Conservation (phyloP, 2,113 vertebrate species). For the Oophaga pumilio region DNA sequence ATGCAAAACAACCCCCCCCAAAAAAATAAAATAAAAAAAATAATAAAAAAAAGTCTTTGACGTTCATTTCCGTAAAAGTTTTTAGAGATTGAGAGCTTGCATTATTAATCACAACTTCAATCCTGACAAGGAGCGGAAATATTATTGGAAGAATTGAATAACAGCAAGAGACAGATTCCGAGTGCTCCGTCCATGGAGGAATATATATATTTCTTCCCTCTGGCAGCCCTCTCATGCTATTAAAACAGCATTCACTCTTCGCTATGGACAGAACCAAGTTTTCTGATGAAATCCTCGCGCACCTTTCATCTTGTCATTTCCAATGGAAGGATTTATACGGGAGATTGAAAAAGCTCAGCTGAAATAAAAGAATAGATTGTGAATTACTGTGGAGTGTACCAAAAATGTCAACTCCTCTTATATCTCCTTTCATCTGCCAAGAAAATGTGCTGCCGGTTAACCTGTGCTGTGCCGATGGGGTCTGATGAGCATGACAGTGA, state of each 20-base stretch:
- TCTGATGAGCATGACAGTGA: not conserved
- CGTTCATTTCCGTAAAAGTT: slow-evolving; percentile 13
- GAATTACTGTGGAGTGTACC: slow-evolving; percentile 41
- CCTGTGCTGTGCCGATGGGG: not conserved
- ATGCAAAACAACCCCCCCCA: not conserved
- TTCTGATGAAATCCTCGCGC: slow-evolving; percentile 47
- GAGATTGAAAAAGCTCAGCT: slow-evolving; percentile 50
- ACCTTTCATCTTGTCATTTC: slow-evolving; percentile 58
- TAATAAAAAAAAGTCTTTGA: not conserved
- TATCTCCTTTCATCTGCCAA: slow-evolving; percentile 42
- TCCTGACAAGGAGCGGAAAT: slow-evolving; percentile 47
- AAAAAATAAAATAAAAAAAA: not conserved
- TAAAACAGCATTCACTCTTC: slow-evolving; percentile 38
- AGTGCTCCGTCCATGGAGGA: slow-evolving; percentile 32
- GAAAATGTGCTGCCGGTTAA: slow-evolving; percentile 8
- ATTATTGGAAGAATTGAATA: slow-evolving; percentile 50
- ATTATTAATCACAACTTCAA: slow-evolving; percentile 47
- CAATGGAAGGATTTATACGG: slow-evolving; percentile 55
- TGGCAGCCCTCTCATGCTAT: slow-evolving; percentile 48
- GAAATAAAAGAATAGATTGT: slow-evolving; percentile 56
- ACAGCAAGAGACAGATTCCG: slow-evolving; percentile 46
- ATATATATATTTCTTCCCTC: slow-evolving; percentile 48
- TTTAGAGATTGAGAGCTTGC: slow-evolving; percentile 24
- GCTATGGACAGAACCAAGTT: slow-evolving; percentile 55
- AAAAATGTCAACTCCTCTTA: slow-evolving; percentile 40